These are phyloP conservation scores for Hypsopygia costalis DNA, from an alignment of 2,888 invertebrate species.

Conservation along the genomic window DNA sequence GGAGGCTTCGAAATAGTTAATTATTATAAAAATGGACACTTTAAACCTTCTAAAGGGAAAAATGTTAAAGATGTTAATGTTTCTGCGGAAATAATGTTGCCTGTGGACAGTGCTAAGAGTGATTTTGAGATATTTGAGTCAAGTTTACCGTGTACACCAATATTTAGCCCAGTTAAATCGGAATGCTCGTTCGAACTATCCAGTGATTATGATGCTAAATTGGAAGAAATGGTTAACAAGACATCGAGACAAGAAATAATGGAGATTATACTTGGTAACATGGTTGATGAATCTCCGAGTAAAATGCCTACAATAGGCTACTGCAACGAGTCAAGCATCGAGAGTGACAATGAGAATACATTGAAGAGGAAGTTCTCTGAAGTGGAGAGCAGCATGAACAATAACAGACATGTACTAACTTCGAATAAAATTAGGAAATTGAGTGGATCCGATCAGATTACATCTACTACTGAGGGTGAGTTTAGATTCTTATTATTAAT, in stretches of 20 bases:
- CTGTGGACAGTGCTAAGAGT: constrained; percentile 30
- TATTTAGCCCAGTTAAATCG: constrained; percentile 67
- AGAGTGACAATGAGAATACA: constrained; percentile 29
- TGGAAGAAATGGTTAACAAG: constrained; percentile 68
- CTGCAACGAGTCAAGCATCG: constrained; percentile 52
- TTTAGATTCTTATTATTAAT: too few relatives aligned
- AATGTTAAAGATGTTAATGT: constrained; percentile 53
- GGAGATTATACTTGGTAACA: constrained; percentile 73
- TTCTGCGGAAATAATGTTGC: constrained; percentile 51
- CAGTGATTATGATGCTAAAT: constrained; percentile 64
- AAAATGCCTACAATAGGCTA: constrained; percentile 64
- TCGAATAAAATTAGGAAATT: constrained; percentile 59
- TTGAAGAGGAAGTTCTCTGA: constrained; percentile 47
- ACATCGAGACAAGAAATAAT: constrained; percentile 70
- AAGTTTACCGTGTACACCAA: constrained; percentile 10
- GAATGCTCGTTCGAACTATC: constrained; percentile 68
- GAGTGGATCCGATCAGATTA: constrained; percentile 65
- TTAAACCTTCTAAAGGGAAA: constrained; percentile 42
- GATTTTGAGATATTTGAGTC: constrained; percentile 17
- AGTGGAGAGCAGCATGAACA: constrained; percentile 50
- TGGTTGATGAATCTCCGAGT: constrained; percentile 41
- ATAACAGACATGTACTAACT: constrained; percentile 53
- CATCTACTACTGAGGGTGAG: constrained; percentile 69
- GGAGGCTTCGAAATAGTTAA: constrained; percentile 58
- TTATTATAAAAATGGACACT: constrained; percentile 59